Conservation (phyloP, 1,140 invertebrate species). For the Bicyclus anynana region DNA sequence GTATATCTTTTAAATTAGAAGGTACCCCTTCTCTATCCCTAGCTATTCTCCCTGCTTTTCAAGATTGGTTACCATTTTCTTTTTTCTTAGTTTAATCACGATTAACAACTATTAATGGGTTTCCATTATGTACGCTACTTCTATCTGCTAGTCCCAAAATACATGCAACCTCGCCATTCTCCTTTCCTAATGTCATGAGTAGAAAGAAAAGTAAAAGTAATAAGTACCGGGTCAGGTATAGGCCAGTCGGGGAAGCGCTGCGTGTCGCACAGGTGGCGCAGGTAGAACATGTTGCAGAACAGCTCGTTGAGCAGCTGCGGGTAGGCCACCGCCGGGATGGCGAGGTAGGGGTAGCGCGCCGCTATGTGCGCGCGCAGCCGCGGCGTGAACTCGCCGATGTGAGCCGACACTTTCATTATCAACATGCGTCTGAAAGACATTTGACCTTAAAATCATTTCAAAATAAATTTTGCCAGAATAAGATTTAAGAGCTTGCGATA, state of each 20-base stretch:
- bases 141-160: too few relatives aligned
- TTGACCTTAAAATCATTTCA: not conserved
- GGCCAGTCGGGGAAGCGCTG: slow-evolving; percentile 96
- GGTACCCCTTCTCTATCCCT: too few relatives aligned
- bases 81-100: too few relatives aligned
- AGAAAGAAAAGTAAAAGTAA: not conserved
- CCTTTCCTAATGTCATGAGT: not conserved
- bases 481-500: too few relatives aligned
- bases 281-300: slow-evolving; percentile 99
- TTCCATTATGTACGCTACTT: too few relatives aligned
- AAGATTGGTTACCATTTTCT: too few relatives aligned
- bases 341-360: slow-evolving; percentile 97
- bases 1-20: too few relatives aligned
- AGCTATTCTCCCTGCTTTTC: too few relatives aligned
- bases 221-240: slow-evolving; percentile 92
- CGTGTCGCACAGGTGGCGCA: slow-evolving; percentile 96
- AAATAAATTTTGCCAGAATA: too few relatives aligned
- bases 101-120: too few relatives aligned
- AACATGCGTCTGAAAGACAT: slow-evolving; percentile 85
- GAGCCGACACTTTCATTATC: slow-evolving; percentile 97
- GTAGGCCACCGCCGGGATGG: slow-evolving; percentile 96
- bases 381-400: slow-evolving; percentile 98
- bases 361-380: slow-evolving; percentile 95
- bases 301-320: slow-evolving; percentile 97
- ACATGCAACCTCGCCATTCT: too few relatives aligned